Evolutionary conservation across 1,140 invertebrate genomes (phyloP), one percentile per base, ranked within the genome.

Genomic region (Diplogasteroides magnus): DNA sequence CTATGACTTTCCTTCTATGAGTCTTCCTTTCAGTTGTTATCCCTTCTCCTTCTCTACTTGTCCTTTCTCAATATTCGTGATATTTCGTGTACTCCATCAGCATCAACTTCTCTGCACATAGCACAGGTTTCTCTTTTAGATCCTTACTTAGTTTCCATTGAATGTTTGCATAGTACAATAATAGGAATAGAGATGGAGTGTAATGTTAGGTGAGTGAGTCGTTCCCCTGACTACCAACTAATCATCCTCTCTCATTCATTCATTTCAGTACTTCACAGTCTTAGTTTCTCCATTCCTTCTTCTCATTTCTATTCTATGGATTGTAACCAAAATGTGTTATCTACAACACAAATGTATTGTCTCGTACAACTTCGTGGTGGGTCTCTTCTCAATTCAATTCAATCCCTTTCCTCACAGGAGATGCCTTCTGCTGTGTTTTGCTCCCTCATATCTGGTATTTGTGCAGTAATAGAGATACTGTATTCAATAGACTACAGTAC

Each of bases 401-500:
- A 2, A 67, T 64, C n/a, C 28, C 13, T 11, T 13, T 27, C 23
- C 31, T 48, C 59, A 58, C 29, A 71, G 69, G 69, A 71, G 29
- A 71, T 71, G 69, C 69, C 69, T 13, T 71, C 66, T 0, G 69
- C 69, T 19, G 69, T 71, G 19, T 69, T 69, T 14, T 71, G 69
- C 48, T 71, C 69, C 6, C 67, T 71, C 25, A 67, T 71, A 23
- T 67, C 69, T 25, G 69, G 69, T 13, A 70, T 71, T 25, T 32
- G 69, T 31, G 68, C 69, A 29, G 69, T 71, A 13, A 71, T 71
- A 6, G 61, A 71, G 14, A 69, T 71, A 29, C 69, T 72, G 26
- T 71, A 71, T 48, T 71, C 69, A 15, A 71, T 71, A 27, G 69
- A 73, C 57, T 71, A 71, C 68, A n/a, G n/a, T n/a, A 58, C 27